Conservation (phyloP, 2,797 vertebrate species). For the Megalops cyprinoides region DNA sequence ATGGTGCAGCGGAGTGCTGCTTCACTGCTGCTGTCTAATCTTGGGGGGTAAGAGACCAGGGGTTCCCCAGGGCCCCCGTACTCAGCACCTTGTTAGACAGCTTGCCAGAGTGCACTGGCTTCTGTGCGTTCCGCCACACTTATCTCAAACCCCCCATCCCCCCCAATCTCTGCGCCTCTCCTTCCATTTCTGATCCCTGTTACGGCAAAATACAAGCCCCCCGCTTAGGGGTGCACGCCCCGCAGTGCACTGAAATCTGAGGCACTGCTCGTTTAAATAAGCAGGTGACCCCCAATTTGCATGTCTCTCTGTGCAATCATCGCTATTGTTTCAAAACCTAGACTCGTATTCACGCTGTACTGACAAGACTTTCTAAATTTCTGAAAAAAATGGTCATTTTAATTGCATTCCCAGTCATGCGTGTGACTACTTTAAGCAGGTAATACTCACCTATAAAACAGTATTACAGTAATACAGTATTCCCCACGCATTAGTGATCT, state of each 20-base stretch:
- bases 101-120: slow-evolving; percentile 48
- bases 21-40: slow-evolving; percentile 79
- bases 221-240: background rate
- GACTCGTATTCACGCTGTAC: no score
- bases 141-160: slow-evolving; percentile 43
- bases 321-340: no score
- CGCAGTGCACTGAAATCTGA: slow-evolving; percentile 4
- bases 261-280: background rate
- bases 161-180: slow-evolving; percentile 43
- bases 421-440: no score
- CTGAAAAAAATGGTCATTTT: no score
- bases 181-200: slow-evolving; percentile 37
- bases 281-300: no score
- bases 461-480: no score
- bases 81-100: slow-evolving; percentile 84
- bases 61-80: slow-evolving; percentile 76
- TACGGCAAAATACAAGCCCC: slow-evolving; percentile 29
- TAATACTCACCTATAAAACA: no score
- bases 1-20: slow-evolving; percentile 63
- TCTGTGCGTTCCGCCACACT: slow-evolving; percentile 39
- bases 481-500: no score
- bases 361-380: no score
- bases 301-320: no score
- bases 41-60: slow-evolving; percentile 73
- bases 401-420: no score